Percentiles rank a stretch among this genome's conserved stretches.
Evolutionary conservation across 2,888 invertebrate genomes (phyloP).

Genomic region (Cerceris ruficornis): DNA sequence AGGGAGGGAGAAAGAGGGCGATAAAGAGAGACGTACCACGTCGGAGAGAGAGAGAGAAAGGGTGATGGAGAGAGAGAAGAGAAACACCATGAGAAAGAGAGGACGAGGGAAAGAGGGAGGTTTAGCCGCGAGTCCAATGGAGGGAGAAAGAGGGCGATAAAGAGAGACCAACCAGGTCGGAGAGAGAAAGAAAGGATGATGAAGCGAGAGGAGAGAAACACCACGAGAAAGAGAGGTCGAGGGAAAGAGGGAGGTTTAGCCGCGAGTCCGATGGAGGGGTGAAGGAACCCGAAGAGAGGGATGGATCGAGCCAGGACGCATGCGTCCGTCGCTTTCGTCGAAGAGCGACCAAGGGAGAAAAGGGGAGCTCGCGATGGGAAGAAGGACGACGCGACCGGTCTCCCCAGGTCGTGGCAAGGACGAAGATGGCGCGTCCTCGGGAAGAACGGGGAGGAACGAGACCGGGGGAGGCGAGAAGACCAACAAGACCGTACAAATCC

Average conservation of each 20-base stretch:
- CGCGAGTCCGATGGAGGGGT: constrained; percentile 6
- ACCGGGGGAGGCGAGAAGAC: constrained; percentile 51
- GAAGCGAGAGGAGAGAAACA: constrained; percentile 24
- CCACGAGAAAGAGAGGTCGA: background rate
- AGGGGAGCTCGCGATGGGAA: background rate
- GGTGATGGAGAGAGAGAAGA: constrained; percentile 20
- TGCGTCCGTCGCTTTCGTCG: constrained; percentile 23
- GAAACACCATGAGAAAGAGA: constrained; percentile 6
- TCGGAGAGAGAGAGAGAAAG: constrained; percentile 25
- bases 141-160: constrained; percentile 20
- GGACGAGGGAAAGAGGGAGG: too few relatives aligned
- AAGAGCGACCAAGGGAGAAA: background rate
- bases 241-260: too few relatives aligned
- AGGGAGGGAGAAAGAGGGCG: constrained; percentile 5
- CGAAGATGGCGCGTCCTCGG: constrained; percentile 28
- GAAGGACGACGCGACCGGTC: constrained; percentile 22
- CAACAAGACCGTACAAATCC: constrained; percentile 77
- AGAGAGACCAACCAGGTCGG: background rate
- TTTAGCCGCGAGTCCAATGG: background rate
- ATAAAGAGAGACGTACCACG: background rate
- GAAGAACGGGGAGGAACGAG: background rate
- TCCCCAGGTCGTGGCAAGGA: constrained; percentile 40
- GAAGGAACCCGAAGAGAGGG: constrained; percentile 3
- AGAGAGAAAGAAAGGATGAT: constrained; percentile 24
- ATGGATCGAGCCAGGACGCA: constrained; percentile 28